These are phyloP conservation scores for Limnephilus lunatus DNA, from an alignment of 2,888 invertebrate genomes.

Conservation along the genomic window DNA sequence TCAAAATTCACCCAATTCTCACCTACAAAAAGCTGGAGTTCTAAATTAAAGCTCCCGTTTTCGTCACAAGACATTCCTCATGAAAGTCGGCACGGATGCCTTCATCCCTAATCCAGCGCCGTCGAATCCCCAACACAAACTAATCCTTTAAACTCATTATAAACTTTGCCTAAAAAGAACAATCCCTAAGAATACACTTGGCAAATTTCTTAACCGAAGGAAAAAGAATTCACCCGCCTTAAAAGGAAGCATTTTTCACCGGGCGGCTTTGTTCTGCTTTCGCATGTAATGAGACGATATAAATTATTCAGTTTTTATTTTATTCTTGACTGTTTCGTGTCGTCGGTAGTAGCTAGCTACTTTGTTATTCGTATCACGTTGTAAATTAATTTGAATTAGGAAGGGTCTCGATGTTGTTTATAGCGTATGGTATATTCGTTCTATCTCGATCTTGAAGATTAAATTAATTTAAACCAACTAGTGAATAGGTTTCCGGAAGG, in stretches of 20 bases:
- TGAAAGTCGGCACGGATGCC: neutral
- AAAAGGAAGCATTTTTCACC: constrained; percentile 62
- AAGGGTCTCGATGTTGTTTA: neutral
- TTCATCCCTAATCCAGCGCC: neutral
- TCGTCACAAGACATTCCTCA: neutral
- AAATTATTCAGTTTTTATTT: constrained; percentile 54
- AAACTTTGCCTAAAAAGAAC: constrained; percentile 54
- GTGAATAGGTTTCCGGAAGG: neutral
- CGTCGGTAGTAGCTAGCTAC: neutral
- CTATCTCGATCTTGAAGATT: neutral
- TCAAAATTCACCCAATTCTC: neutral
- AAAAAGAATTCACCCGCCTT: constrained; percentile 29
- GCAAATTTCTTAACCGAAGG: constrained; percentile 46
- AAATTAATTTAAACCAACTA: neutral
- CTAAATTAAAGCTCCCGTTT: neutral
- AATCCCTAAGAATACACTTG: constrained; percentile 44
- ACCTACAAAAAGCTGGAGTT: neutral
- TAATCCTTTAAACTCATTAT: constrained; percentile 63
- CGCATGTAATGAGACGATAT: constrained; percentile 61
- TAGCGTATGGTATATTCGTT: too few relatives aligned
- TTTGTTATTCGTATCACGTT: neutral
- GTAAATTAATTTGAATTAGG: constrained; percentile 11
- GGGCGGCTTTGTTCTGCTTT: constrained; percentile 56
- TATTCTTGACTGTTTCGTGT: constrained; percentile 2
- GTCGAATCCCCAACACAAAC: constrained; percentile 14